Percentiles rank a stretch among this genome's conserved stretches.
Conservation (phyloP, 2,888 invertebrate genomes). For the Hylaea fasciaria region DNA sequence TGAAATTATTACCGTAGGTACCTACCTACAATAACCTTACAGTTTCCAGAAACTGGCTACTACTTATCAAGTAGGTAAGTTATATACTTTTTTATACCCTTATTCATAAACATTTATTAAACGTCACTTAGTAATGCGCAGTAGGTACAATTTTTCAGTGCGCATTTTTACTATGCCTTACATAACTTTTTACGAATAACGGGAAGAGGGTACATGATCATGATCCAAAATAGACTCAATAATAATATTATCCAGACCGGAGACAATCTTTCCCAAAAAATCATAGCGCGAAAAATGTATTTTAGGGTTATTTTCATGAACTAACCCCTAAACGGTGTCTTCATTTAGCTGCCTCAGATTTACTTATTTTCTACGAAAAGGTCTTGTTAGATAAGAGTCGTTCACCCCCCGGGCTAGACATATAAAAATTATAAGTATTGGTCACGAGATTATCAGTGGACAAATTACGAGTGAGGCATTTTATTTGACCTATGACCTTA, state of each 20-base stretch:
- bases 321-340: slow-evolving; percentile 15
- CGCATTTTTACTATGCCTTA: too few species aligned
- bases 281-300: slow-evolving; percentile 5
- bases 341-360: slow-evolving; percentile 15
- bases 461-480: slow-evolving; percentile 8
- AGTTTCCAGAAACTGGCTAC: too few species aligned
- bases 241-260: neutral
- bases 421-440: slow-evolving; percentile 1
- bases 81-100: too few species aligned
- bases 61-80: too few species aligned
- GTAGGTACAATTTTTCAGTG: too few species aligned
- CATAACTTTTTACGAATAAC: too few species aligned
- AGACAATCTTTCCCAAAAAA: slow-evolving; percentile 1
- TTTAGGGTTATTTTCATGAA: neutral
- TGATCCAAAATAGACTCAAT: neutral
- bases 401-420: slow-evolving; percentile 7
- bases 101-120: too few species aligned
- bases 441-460: slow-evolving; percentile 9
- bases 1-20: too few species aligned
- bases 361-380: slow-evolving; percentile 19
- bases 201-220: too few species aligned
- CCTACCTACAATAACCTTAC: too few species aligned
- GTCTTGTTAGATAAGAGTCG: slow-evolving; percentile 23
- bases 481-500: slow-evolving; percentile 4
- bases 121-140: too few species aligned